Evolutionary conservation across 2,888 invertebrate species (phyloP), one percentile per base, ranked within the genome.

Genomic region (Cheilosia impressa): DNA sequence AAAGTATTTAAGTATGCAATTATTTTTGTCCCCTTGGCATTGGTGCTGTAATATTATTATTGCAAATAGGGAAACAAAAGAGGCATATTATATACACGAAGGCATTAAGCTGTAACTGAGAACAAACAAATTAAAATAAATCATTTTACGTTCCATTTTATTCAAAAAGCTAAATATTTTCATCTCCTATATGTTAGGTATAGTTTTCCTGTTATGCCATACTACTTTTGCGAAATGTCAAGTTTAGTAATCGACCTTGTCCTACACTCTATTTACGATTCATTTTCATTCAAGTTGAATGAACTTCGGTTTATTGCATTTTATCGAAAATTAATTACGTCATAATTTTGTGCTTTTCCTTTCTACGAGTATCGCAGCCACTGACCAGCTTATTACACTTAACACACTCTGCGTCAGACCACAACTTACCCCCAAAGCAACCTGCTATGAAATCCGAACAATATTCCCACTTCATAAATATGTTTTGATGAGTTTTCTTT

Each of bases 361-460:
- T 45, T 27, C 2, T 41, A 22, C 41, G 22, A 22, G n/a, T 27
- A 52, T 27, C 31, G 15, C 22, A 19, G 41, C 57, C 76, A 60
- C 81, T 69, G 53, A 24, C 15, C 52, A 63, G 50, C 13, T 43
- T 43, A 43, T 47, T 1, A 10, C 5, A 65, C 31, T 27, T 27
- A 6, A 31, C 31, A 31, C 62, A 63, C 45, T 31, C 27, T 22
- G 19, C 69, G 31, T 55, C 58, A 65, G 7, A 53, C 90, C 91
- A 65, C 9, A 53, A 90, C 91, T 91, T 92, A 94, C 94, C 94
- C 87, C 93, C 94, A 87, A 93, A 90, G 92, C 93, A 94, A 88
- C 94, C 94, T 78, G 94, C 94, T 84, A 93, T 90, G 89, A 94
- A 94, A 89, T 94, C 94, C 73, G 90, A 90, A 87, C 91, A 92